Conservation (phyloP, 2,888 invertebrate genomes). For the Drosophila atripex region DNA sequence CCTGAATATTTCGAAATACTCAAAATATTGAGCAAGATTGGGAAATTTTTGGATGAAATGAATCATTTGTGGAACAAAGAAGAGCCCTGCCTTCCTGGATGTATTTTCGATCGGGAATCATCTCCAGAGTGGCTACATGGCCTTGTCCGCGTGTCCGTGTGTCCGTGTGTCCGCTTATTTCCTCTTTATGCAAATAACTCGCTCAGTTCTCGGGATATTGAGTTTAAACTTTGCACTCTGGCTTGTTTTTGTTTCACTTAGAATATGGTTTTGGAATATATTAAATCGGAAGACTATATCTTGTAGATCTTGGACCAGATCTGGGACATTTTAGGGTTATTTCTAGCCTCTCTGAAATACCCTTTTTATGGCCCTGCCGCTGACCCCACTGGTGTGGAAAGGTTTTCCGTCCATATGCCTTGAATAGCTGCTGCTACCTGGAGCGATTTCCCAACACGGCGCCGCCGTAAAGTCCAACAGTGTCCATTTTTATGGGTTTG, state of each 20-base stretch:
- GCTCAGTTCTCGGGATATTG: neutral
- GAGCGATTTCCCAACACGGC: slow-evolving; percentile 15
- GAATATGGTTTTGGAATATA: no score
- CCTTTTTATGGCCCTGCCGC: neutral
- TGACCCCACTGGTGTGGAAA: neutral
- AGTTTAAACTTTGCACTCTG: neutral
- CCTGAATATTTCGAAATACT: neutral
- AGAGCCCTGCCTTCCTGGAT: neutral
- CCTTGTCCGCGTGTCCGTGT: neutral
- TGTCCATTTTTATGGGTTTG: slow-evolving; percentile 22
- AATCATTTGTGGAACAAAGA: neutral
- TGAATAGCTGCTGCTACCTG: slow-evolving; percentile 13
- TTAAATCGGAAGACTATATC: no score
- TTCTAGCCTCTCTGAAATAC: neutral
- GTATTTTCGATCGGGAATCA: no score
- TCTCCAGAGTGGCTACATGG: neutral
- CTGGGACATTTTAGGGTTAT: no score
- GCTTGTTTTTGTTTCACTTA: no score
- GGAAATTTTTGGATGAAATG: neutral
- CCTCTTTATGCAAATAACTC: neutral
- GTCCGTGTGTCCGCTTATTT: no score
- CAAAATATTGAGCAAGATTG: neutral
- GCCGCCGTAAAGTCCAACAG: slow-evolving; percentile 15
- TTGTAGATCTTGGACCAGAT: no score
- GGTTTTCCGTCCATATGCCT: neutral